phyloP scores from a whole-genome alignment of 2,113 vertebrate genomes.

The Copsychus sechellarum region DNA sequence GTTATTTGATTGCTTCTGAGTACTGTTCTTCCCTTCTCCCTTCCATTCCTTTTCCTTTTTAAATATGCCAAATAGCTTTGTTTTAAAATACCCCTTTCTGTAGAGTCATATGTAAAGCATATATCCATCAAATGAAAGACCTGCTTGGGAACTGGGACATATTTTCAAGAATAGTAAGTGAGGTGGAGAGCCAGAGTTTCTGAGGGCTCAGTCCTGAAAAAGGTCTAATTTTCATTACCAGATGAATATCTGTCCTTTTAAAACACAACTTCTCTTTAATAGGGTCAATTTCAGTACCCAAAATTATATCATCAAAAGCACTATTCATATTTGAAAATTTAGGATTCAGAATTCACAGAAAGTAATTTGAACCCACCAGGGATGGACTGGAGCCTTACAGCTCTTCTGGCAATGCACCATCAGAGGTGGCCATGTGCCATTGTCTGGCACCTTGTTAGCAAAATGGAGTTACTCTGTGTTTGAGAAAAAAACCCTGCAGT shows the following conservation, averaged over 20 bases:
- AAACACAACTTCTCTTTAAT: conserved; percentile 10
- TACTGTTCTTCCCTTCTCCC: not conserved
- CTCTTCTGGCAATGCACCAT: not conserved
- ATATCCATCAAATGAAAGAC: conserved; percentile 13
- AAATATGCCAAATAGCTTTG: conserved; percentile 14
- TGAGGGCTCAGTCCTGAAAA: not conserved
- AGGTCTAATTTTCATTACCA: conserved; percentile 6
- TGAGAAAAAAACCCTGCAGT: not conserved
- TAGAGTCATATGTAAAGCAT: not conserved
- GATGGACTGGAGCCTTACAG: not conserved
- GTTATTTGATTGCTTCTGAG: not conserved
- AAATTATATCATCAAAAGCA: conserved; percentile 27
- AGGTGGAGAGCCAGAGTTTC: not conserved
- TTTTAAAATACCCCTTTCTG: conserved; percentile 23
- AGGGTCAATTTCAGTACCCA: not conserved
- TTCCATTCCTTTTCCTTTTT: conserved; percentile 1
- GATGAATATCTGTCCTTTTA: conserved; percentile 2
- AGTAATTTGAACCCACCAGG: conserved; percentile 5
- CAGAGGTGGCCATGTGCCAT: not conserved
- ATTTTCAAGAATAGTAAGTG: conserved; percentile 1
- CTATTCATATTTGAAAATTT: not conserved
- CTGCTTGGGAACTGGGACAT: conserved; percentile 1
- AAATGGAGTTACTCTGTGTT: not conserved
- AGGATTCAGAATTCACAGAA: conserved; percentile 17
- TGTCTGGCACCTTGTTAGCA: not conserved